A percentile compares a stretch with the other conserved stretches of the same genome.
Conservation (phyloP, 2,888 invertebrate species). For the Endomychus coccineus region DNA sequence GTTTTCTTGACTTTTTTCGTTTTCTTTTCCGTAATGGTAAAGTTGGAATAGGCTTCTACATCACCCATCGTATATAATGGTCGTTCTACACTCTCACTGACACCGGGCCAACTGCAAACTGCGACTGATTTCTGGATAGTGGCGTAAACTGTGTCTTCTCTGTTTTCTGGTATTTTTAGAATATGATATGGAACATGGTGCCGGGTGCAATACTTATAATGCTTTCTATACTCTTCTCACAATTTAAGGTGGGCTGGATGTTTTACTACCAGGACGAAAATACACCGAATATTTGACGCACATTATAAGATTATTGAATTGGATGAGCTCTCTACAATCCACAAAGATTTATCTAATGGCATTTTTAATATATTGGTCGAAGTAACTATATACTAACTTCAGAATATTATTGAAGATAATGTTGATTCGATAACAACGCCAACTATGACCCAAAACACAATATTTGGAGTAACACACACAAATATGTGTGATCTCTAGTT, state of each 20-base stretch:
- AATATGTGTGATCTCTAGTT: too few relatives aligned
- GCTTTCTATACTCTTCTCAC: conserved; percentile 8
- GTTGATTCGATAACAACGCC: too few relatives aligned
- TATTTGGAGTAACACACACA: too few relatives aligned
- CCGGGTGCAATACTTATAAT: conserved; percentile 38
- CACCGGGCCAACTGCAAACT: conserved; percentile 11
- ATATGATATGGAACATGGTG: conserved; percentile 41
- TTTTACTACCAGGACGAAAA: conserved; percentile 7
- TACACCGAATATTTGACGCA: conserved; percentile 1
- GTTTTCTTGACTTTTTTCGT: conserved; percentile 89
- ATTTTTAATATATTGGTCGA: too few relatives aligned
- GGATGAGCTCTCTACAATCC: not conserved
- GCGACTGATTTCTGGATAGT: conserved; percentile 12
- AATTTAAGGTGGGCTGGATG: conserved; percentile 29
- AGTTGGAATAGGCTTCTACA: conserved; percentile 82
- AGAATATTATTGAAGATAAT: too few relatives aligned
- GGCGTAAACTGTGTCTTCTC: conserved; percentile 14
- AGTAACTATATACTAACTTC: too few relatives aligned
- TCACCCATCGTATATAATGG: conserved; percentile 62
- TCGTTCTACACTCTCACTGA: conserved; percentile 8
- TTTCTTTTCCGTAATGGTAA: conserved; percentile 75
- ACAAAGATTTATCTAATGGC: too few relatives aligned
- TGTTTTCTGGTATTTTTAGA: conserved; percentile 41
- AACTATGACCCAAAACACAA: too few relatives aligned
- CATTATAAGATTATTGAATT: not conserved